Evolutionary conservation across 2,888 invertebrate genomes (phyloP).

Genomic region (Synergus gifuensis): DNA sequence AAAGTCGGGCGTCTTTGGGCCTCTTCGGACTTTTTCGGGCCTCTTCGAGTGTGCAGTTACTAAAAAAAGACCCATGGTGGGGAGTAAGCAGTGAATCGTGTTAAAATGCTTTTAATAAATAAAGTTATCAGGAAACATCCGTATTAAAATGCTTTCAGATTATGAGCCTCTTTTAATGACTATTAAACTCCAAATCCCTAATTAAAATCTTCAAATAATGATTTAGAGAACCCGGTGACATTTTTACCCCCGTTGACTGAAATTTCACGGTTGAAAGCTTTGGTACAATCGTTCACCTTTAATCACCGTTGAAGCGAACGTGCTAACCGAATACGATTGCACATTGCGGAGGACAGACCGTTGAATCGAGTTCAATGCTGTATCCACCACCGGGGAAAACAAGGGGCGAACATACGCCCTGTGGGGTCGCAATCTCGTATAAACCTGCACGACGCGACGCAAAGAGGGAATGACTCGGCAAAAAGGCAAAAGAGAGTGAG

Average conservation of each 20-base stretch:
- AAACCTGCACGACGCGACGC: conserved; percentile 12
- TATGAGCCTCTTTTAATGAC: neutral
- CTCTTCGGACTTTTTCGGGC: too few relatives aligned
- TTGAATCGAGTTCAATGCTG: conserved; percentile 29
- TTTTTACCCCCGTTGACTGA: conserved; percentile 7
- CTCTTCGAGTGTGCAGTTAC: too few relatives aligned
- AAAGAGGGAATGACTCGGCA: conserved; percentile 36
- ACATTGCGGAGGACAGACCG: conserved; percentile 37
- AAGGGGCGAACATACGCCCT: conserved; percentile 37
- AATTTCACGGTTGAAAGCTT: conserved; percentile 12
- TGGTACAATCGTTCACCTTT: conserved; percentile 22
- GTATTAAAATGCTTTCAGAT: neutral
- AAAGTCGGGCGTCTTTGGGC: too few relatives aligned
- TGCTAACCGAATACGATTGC: conserved; percentile 26
- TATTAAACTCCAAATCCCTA: neutral
- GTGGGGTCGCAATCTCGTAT: conserved; percentile 36
- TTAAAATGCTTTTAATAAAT: too few relatives aligned
- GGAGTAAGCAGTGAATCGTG: too few relatives aligned
- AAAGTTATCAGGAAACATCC: too few relatives aligned
- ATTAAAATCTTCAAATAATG: neutral
- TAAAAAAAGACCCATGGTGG: too few relatives aligned
- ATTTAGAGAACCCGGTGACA: neutral
- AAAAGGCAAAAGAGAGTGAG: conserved; percentile 22
- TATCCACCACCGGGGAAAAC: conserved; percentile 34
- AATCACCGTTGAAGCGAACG: conserved; percentile 28